Evolutionary conservation across 2,888 invertebrate genomes (phyloP), one percentile per base, ranked within the genome.

Genomic region (Rhimphoctona megacephalus): DNA sequence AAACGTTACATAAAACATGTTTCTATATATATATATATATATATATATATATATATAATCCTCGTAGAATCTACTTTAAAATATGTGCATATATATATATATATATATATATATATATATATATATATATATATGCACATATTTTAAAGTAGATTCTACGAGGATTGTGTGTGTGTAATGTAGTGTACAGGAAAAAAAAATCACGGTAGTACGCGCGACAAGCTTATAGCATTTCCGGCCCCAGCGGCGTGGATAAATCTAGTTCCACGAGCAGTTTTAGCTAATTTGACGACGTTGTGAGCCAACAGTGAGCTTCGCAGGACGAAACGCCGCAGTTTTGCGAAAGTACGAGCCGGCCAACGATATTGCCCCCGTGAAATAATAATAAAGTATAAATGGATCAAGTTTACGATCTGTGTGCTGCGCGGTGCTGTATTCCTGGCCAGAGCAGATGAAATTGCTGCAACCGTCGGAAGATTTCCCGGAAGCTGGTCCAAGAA

Each of bases 331-430:
- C 52, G 74, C 90, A 90, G 73, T 73, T 69, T 77, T 52, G 36
- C 79, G 22, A 54, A 69, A 83, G 78, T 84, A 74, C 77, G 64
- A 64, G 64, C 57, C 91, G 91, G 90, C 90, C 91, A 86, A 90
- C 91, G 92, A 93, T 94, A 94, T 94, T 93, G 92, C 93, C 86
- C 87, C 90, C 90, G 92, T 93, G 92, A 94, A 94, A 94, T 94
- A 94, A 94, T 94, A 94, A 94, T 94, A 94, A 94, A 94, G 91
- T 92, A 93, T 93, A 93, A 93, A 93, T 91, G 94, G 94, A 94
- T 94, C 93, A 94, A 92, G 92, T 94, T 94, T 94, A 94, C 91
- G 92, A 91, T 87, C 69, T 87, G 88, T 83, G 88, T 89, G 90
- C 89, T 69, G 22, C 54, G 19, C 36, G 25, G 25, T 3, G 30